Percentiles rank a stretch among this genome's conserved stretches.
Conservation (phyloP, 2,888 invertebrate genomes). For the Tachina lurida region DNA sequence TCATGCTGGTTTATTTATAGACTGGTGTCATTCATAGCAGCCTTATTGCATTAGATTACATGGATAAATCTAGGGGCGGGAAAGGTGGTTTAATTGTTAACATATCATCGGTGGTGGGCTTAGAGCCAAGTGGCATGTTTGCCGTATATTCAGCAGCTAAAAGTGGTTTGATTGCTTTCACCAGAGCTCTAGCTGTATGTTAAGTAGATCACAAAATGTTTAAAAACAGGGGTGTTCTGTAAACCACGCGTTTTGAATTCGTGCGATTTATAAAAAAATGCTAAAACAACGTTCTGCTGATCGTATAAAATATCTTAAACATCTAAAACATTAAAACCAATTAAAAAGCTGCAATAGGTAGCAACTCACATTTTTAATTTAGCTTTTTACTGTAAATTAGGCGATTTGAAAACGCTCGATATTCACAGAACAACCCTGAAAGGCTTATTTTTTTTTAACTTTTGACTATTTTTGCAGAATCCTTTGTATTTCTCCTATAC, state of each 20-base stretch:
- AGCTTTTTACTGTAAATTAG: too few relatives aligned
- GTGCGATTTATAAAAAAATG: too few relatives aligned
- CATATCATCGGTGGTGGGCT: conserved; percentile 77
- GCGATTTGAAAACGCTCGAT: neutral
- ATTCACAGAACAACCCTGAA: too few relatives aligned
- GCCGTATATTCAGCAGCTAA: conserved; percentile 79
- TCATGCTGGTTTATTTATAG: conserved; percentile 72
- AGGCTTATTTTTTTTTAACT: neutral
- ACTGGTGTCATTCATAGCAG: conserved; percentile 81
- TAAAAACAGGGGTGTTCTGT: too few relatives aligned
- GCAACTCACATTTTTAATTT: too few relatives aligned
- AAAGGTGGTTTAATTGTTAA: conserved; percentile 79
- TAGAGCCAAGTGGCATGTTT: conserved; percentile 73
- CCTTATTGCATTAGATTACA: conserved; percentile 78
- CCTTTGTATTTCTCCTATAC: conserved; percentile 60
- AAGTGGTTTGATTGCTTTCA: conserved; percentile 75
- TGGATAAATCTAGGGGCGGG: conserved; percentile 79
- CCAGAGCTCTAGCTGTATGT: conserved; percentile 67
- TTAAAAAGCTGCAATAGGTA: too few relatives aligned
- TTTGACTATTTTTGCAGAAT: conserved; percentile 39
- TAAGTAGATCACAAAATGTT: neutral
- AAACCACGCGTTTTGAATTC: too few relatives aligned
- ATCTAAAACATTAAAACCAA: too few relatives aligned
- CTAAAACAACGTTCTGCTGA: too few relatives aligned
- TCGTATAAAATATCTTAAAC: too few relatives aligned